These are phyloP conservation scores for Xiphophorus hellerii DNA, from an alignment of 2,113 vertebrate species.

Conservation along the genomic window DNA sequence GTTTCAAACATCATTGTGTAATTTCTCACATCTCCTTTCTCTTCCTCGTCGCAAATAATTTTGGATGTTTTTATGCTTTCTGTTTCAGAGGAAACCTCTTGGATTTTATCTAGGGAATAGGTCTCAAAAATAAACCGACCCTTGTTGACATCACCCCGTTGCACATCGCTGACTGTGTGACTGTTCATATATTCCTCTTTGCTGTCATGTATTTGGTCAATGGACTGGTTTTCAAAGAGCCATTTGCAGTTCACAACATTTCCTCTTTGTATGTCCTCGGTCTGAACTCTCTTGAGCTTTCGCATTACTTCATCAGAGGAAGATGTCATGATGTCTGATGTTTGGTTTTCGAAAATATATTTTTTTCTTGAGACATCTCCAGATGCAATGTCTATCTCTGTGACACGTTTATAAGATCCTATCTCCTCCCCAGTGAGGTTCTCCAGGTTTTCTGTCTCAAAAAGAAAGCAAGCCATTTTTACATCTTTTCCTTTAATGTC, in stretches of 20 bases:
- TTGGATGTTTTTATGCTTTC: constrained; percentile 71
- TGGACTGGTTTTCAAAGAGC: constrained; percentile 91
- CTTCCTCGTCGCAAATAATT: constrained; percentile 77
- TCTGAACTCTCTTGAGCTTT: constrained; percentile 83
- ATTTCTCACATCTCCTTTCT: constrained; percentile 87
- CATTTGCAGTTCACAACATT: constrained; percentile 86
- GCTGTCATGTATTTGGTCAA: constrained; percentile 81
- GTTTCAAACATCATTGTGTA: constrained; percentile 93
- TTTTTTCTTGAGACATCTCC: constrained; percentile 90
- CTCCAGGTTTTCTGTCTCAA: constrained; percentile 90
- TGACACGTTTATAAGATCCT: constrained; percentile 78
- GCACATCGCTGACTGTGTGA: constrained; percentile 85
- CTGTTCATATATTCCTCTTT: constrained; percentile 64
- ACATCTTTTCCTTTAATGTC: constrained; percentile 89
- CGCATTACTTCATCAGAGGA: constrained; percentile 84
- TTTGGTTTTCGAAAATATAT: constrained; percentile 89
- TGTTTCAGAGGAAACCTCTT: constrained; percentile 77
- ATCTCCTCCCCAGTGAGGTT: constrained; percentile 82
- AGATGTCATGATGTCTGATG: constrained; percentile 86
- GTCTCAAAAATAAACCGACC: constrained; percentile 91
- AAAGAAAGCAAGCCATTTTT: constrained; percentile 84
- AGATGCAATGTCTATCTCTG: constrained; percentile 86
- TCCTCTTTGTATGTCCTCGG: constrained; percentile 89
- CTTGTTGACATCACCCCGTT: constrained; percentile 87
- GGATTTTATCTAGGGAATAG: constrained; percentile 87